A percentile compares a stretch with the other conserved stretches of the same genome.
Evolutionary conservation across 1,140 invertebrate genomes (phyloP).

Genomic region (Drosophila pallidifrons): DNA sequence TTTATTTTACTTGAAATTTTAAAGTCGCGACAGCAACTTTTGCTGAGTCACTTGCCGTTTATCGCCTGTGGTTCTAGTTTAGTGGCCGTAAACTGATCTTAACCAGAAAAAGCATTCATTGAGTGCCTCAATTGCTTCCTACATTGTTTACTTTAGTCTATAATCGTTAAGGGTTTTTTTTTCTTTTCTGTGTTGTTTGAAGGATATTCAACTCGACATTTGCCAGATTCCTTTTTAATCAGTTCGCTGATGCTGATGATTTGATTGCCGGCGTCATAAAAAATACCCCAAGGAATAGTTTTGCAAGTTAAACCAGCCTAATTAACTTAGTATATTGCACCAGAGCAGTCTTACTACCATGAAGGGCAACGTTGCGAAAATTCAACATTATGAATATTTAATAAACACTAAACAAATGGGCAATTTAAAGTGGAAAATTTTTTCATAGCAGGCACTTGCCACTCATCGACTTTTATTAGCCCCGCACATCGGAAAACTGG

Average conservation of each 20-base stretch:
- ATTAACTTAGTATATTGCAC: not conserved
- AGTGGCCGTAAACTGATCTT: conserved; percentile 41
- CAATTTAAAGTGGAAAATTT: conserved; percentile 60
- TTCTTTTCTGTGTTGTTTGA: conserved; percentile 16
- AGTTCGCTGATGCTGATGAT: not conserved
- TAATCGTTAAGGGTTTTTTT: conserved; percentile 42
- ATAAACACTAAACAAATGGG: conserved; percentile 3
- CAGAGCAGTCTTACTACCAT: not conserved
- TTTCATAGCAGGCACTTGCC: conserved; percentile 53
- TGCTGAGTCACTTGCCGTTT: conserved; percentile 47
- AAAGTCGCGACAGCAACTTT: conserved; percentile 13
- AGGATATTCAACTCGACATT: conserved; percentile 54
- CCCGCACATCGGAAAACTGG: too few relatives aligned
- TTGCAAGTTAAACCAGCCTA: not conserved
- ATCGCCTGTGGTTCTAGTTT: conserved; percentile 37
- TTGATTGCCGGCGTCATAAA: not conserved
- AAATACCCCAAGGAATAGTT: not conserved
- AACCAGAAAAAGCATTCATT: conserved; percentile 23
- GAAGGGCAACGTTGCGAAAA: conserved; percentile 54
- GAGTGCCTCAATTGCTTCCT: conserved; percentile 42
- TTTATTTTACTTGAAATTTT: conserved; percentile 4
- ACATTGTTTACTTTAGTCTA: conserved; percentile 33
- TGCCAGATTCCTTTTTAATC: conserved; percentile 15
- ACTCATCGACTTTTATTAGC: conserved; percentile 32
- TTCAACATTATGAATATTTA: conserved; percentile 23